phyloP scores from a whole-genome alignment of 2,113 vertebrate genomes.

The Marcusenius ussheri region DNA sequence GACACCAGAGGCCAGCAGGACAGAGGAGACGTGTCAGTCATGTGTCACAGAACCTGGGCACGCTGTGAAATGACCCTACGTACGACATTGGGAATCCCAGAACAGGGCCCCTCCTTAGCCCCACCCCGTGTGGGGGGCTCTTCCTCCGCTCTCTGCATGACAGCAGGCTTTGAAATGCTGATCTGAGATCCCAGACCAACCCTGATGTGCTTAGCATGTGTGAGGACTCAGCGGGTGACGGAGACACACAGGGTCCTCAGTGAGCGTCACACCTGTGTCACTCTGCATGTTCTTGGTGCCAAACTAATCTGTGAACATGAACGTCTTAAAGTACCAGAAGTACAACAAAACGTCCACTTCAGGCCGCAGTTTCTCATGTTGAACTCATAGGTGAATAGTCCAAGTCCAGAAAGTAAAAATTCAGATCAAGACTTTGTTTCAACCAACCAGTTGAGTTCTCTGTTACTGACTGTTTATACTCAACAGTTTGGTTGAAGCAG shows the following conservation, averaged over 20 bases:
- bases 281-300: neutral
- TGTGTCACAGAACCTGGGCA: neutral
- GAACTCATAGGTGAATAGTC: neutral
- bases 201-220: neutral
- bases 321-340: neutral
- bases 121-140: neutral
- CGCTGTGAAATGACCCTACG: neutral
- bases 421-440: no score
- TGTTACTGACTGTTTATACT: neutral
- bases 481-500: no score
- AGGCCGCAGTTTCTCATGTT: neutral
- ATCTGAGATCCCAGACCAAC: neutral
- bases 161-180: constrained; percentile 1
- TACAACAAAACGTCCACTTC: neutral
- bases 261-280: neutral
- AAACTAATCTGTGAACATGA: neutral
- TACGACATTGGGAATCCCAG: neutral
- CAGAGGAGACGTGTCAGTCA: neutral
- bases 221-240: neutral
- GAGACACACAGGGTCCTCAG: neutral
- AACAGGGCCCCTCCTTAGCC: neutral
- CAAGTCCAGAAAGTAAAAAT: neutral
- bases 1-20: neutral
- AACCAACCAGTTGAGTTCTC: no score
- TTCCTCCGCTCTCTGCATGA: neutral